Base-by-base conservation (phyloP, 1,140 invertebrate genomes). In the Tetramorium simillimum region DNA sequence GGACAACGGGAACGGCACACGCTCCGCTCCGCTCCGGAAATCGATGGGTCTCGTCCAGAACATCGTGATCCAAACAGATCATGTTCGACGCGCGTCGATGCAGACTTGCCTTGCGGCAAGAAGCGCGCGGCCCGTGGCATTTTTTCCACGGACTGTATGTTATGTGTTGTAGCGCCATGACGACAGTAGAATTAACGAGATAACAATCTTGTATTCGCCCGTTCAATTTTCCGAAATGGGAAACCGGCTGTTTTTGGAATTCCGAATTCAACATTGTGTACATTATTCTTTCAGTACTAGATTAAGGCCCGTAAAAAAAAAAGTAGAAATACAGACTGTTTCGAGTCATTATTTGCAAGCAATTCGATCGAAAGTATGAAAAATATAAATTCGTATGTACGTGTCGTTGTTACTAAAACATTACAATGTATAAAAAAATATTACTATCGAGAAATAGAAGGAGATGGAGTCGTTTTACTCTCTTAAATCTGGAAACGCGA, bases 31-130 rank as follows among this genome's bases (percentile, higher is more conserved):
- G 24, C 37, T n/a, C 51, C 37, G 24, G 62, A 82, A 86, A 72
- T 85, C 53, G 76, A 69, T 58, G 69, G 69, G 60, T 72, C 53
- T 56, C 46, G 77, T 24, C 12, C 51, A 37, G n/a, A 60, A 53
- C 9, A 5, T 65, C 33, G 63, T n/a, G 40, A 76, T 87, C 70
- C 7, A 56, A 60, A 76, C 53, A 46, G 69, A 80, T 73, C 67
- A 43, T 28, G 43, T 33, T 72, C 73, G 46, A 53, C 21, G 43
- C 49, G 24, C 33, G 69, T 63, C 81, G 81, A 85, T 28, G 49
- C 73, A 16, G 37, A 9, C 46, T 85, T 21, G 12, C 14, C 80
- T 84, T 67, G 62, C 67, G 80, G 24, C 53, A 16, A 37, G 14
- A 14, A 69, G 63, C 43, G 43, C 43, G 43, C 28, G 28, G 77